A percentile compares a stretch with the other conserved stretches of the same genome.
Evolutionary conservation across 2,888 invertebrate genomes (phyloP).

Genomic region (Diplazon laetatorius): DNA sequence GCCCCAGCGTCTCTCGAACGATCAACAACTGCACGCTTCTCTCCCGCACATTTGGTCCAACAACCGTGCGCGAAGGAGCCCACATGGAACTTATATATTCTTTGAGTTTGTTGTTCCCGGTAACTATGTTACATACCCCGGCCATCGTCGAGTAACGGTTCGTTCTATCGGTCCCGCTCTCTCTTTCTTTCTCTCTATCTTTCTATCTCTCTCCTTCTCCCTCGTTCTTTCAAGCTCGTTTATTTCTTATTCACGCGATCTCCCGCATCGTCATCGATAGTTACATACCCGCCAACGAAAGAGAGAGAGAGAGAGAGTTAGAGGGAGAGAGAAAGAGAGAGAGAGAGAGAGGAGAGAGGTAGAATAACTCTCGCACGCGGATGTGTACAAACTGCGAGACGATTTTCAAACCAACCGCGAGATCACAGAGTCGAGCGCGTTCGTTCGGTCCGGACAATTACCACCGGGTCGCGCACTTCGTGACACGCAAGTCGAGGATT

Average conservation of each 20-base stretch:
- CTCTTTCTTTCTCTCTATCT: conserved; percentile 12
- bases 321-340: too few species aligned
- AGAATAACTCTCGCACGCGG: conserved; percentile 41
- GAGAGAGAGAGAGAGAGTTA: too few species aligned
- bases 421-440: conserved; percentile 4
- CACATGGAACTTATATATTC: too few species aligned
- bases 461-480: conserved; percentile 8
- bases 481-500: conserved; percentile 18
- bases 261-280: conserved; percentile 21
- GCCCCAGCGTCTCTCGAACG: conserved; percentile 59
- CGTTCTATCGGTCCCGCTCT: too few species aligned
- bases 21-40: conserved; percentile 67
- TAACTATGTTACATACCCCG: conserved; percentile 33
- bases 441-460: conserved; percentile 22
- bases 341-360: too few species aligned
- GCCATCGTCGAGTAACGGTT: conserved; percentile 61
- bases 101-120: conserved; percentile 26
- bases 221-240: conserved; percentile 3
- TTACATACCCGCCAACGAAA: conserved; percentile 46
- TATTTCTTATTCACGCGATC: too few species aligned
- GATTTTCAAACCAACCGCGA: conserved; percentile 44
- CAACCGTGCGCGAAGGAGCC: too few species aligned
- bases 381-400: conserved; percentile 57
- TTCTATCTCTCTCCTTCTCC: conserved; percentile 6
- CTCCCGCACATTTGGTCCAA: conserved; percentile 66